Evolutionary conservation across 2,113 vertebrate species (phyloP).

Genomic region (Aleadryas rufinucha): DNA sequence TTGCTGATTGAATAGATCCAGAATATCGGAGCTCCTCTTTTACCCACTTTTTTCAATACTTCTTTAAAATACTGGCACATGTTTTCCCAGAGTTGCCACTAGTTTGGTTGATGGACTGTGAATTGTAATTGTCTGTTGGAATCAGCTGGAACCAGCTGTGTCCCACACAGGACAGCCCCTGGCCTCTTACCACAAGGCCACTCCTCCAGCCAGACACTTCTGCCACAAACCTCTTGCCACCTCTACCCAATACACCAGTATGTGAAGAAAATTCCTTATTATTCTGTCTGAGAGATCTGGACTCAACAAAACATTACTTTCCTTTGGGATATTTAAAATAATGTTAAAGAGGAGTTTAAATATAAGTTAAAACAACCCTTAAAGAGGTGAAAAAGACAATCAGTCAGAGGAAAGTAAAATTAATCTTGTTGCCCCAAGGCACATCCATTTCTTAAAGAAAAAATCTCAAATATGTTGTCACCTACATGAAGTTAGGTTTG

Average conservation of each 20-base stretch:
- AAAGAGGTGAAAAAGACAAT: not conserved
- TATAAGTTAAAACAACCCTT: not conserved
- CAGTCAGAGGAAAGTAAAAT: not conserved
- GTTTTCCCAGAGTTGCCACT: not conserved
- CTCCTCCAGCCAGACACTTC: not conserved
- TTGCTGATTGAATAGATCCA: not conserved
- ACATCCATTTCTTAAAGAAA: not conserved
- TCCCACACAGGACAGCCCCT: not conserved
- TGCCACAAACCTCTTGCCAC: not conserved
- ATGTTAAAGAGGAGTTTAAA: not conserved
- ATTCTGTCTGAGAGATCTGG: not conserved
- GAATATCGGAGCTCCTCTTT: accelerated
- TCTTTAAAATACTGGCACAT: not conserved
- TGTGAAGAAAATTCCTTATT: not conserved
- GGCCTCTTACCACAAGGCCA: not conserved
- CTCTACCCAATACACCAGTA: accelerated
- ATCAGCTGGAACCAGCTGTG: not conserved
- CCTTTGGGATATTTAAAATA: not conserved
- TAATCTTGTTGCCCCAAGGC: not conserved
- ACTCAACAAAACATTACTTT: not conserved
- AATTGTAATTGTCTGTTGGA: not conserved
- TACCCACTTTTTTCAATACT: not conserved
- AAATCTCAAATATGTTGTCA: not conserved
- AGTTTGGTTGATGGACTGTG: not conserved
- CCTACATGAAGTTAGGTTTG: not conserved